Conservation (phyloP, 2,113 vertebrate species). For the Pseudopipra pipra region DNA sequence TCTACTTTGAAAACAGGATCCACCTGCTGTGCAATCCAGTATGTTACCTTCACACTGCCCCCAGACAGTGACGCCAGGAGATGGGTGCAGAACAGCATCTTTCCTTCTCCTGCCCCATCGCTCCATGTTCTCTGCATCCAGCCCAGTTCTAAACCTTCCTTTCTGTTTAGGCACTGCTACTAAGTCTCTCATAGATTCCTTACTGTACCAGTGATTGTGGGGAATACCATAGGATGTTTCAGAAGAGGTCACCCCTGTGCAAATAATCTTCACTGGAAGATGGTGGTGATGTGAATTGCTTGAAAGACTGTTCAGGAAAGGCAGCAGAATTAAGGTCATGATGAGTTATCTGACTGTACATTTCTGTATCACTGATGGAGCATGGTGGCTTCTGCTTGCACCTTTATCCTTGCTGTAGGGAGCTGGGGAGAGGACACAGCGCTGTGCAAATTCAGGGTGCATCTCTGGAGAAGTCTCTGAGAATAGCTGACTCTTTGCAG, state of each 20-base stretch:
- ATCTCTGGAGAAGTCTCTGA: neutral
- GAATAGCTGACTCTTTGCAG: neutral
- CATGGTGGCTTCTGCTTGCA: neutral
- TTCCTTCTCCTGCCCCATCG: neutral
- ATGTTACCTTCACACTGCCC: neutral
- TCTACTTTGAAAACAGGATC: neutral
- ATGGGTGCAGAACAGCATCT: neutral
- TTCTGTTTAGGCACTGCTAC: neutral
- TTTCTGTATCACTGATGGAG: neutral
- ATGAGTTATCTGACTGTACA: neutral
- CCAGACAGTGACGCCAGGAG: neutral
- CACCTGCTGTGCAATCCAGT: neutral
- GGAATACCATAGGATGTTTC: neutral
- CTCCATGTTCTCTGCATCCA: neutral
- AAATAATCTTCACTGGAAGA: neutral
- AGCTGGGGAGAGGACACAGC: neutral
- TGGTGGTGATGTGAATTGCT: neutral
- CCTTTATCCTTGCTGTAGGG: neutral
- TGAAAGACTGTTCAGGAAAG: neutral
- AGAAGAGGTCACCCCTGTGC: neutral
- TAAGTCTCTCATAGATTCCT: neutral
- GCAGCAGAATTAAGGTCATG: neutral
- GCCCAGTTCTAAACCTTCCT: neutral
- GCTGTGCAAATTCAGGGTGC: neutral
- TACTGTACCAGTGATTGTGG: neutral